Evolutionary conservation across 2,797 vertebrate species (phyloP).

Genomic region (Hoplostethus mediterraneus): DNA sequence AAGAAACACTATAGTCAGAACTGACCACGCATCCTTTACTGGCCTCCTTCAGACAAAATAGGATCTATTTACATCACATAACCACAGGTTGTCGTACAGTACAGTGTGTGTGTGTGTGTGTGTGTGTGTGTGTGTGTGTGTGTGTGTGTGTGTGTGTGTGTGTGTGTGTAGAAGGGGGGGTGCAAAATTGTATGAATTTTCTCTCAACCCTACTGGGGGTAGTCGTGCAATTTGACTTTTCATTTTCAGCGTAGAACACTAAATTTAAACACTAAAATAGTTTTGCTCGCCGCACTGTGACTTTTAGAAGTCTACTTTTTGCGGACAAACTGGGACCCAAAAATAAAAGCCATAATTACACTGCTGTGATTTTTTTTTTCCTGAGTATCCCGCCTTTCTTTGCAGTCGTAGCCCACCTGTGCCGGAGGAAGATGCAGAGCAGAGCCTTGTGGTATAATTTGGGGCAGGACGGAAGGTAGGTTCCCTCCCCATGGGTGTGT

Average conservation of each 20-base stretch:
- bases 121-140: too few relatives aligned
- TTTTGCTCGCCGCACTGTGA: neutral
- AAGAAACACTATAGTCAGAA: too few relatives aligned
- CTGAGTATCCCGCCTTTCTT: slow-evolving; percentile 11
- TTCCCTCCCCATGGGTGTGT: slow-evolving; percentile 85
- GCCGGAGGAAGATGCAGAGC: neutral
- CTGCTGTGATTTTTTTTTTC: neutral
- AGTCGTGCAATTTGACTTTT: too few relatives aligned
- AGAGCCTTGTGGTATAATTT: slow-evolving; percentile 10
- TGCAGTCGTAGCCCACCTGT: slow-evolving; percentile 11
- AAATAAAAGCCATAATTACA: too few relatives aligned
- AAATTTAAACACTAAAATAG: too few relatives aligned
- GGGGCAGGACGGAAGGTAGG: slow-evolving; percentile 76
- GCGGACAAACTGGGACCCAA: neutral
- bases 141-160: too few relatives aligned
- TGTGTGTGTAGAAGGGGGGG: too few relatives aligned
- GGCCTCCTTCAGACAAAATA: slow-evolving; percentile 5
- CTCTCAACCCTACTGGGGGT: too few relatives aligned
- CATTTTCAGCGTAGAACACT: too few relatives aligned
- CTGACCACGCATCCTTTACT: too few relatives aligned
- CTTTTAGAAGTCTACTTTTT: neutral
- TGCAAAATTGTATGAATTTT: too few relatives aligned
- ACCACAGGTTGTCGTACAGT: neutral
- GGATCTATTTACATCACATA: neutral
- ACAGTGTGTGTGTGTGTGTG: neutral